Evolutionary conservation across 2,888 invertebrate genomes (phyloP), one percentile per base, ranked within the genome.

Genomic region (Spatulosminthurus flaviceps): DNA sequence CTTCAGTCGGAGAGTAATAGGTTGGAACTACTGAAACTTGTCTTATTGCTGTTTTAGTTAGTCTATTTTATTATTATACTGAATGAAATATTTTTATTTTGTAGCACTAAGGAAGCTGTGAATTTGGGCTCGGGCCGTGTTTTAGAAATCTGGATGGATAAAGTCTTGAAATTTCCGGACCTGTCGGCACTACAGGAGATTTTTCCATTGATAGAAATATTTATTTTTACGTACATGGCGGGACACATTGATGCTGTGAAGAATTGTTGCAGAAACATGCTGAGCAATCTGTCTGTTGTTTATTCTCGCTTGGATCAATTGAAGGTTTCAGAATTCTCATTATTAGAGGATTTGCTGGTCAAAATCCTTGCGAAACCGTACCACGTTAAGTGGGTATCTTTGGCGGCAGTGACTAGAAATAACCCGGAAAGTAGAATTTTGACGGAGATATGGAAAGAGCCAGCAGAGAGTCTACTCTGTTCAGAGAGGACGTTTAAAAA

Each of bases 191-290:
- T 61, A 2, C 13, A 22, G 21, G n/a, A 29, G 19, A 28, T 79
- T 22, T 43, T 60, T 21, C 26, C 29, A 1, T 22, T 67, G 13
- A 34, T 85, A 42, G 84, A 85, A 69, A 81, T 84, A 43, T 84
- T 83, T 78, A 64, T 82, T 34, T 84, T 83, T 64, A 84, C 82
- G 28, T 81, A 85, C 69, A 72, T 85, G 42, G 77, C 83, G 24
- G 83, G 82, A 11, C 85, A 84, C 66, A 82, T 85, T 73, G 85
- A 85, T 70, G 83, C 84, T 16, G 85, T 85, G 22, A 85, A 85
- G 51, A 84, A 77, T 61, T 83, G 84, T 70, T 82, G 83, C 51
- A 75, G 85, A 28, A 82, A 83, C 43, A 81, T 83, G 29, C 22
- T 85, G 11, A 72, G 77, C 4, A 64, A 71, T 19, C 66, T 85